Conservation (phyloP, 2,888 invertebrate species). For the Horisme vitalbata region DNA sequence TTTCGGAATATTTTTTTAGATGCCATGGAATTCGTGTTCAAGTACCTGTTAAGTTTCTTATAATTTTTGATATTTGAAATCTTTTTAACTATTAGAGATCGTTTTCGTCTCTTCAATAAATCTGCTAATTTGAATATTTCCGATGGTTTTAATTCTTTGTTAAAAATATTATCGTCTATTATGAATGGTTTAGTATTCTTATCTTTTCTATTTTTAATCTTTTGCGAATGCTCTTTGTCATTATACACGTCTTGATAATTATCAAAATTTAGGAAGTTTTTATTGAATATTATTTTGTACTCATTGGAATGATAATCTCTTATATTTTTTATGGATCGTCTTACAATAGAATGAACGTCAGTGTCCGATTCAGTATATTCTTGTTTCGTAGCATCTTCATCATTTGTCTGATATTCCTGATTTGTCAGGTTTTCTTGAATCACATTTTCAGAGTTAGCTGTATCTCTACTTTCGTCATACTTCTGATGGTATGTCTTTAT, state of each 20-base stretch:
- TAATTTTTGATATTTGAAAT: conserved; percentile 54
- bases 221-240: conserved; percentile 22
- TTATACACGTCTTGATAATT: conserved; percentile 49
- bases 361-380: conserved; percentile 12
- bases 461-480: conserved; percentile 37
- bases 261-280: conserved; percentile 44
- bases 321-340: conserved; percentile 39
- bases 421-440: not conserved
- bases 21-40: conserved; percentile 56
- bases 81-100: conserved; percentile 48
- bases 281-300: conserved; percentile 47
- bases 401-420: not conserved
- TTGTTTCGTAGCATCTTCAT: conserved; percentile 7
- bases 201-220: conserved; percentile 15
- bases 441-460: conserved; percentile 23
- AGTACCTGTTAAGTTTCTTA: conserved; percentile 50
- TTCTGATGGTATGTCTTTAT: conserved; percentile 58
- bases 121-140: conserved; percentile 55
- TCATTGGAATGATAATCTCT: conserved; percentile 51
- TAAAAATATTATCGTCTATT: conserved; percentile 47
- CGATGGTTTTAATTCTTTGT: conserved; percentile 52
- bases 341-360: conserved; percentile 40
- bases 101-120: conserved; percentile 52
- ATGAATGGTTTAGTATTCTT: conserved; percentile 24
- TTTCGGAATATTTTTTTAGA: conserved; percentile 47